phyloP scores from a whole-genome alignment of 2,113 vertebrate genomes.

The Cynocephalus volans region DNA sequence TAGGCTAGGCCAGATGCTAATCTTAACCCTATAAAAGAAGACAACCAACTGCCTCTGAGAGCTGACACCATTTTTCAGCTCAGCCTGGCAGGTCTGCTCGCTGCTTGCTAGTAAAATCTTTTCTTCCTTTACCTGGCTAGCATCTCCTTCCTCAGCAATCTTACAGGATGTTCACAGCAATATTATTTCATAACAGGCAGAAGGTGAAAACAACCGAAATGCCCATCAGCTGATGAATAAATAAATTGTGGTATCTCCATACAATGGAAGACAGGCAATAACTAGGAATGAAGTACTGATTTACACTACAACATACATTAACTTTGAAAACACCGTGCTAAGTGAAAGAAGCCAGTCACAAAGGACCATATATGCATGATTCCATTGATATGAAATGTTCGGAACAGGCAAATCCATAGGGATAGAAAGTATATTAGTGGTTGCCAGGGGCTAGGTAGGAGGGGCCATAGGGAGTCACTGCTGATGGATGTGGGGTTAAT shows the following conservation, averaged over 20 bases:
- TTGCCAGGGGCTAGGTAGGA: too few species aligned
- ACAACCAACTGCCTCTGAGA: too few species aligned
- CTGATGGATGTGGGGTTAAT: neutral
- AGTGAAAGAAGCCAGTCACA: neutral
- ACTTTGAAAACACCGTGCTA: neutral
- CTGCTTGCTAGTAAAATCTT: too few species aligned
- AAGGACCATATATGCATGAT: neutral
- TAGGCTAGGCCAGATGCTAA: too few species aligned
- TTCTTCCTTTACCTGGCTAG: too few species aligned
- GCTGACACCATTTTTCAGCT: too few species aligned
- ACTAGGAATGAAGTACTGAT: neutral
- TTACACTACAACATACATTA: too few species aligned
- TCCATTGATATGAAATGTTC: neutral
- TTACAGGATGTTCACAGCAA: neutral
- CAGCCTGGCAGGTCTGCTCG: too few species aligned
- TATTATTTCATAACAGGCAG: neutral
- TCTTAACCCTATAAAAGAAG: too few species aligned
- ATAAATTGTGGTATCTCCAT: accelerated
- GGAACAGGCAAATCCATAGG: neutral
- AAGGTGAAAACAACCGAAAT: neutral
- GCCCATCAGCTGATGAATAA: too few species aligned
- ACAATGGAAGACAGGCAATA: neutral
- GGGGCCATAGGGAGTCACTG: neutral
- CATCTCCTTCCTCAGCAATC: too few species aligned
- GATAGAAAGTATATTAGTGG: neutral